phyloP scores from a whole-genome alignment of 2,797 vertebrate genomes.

The Kryptopterus vitreolus region DNA sequence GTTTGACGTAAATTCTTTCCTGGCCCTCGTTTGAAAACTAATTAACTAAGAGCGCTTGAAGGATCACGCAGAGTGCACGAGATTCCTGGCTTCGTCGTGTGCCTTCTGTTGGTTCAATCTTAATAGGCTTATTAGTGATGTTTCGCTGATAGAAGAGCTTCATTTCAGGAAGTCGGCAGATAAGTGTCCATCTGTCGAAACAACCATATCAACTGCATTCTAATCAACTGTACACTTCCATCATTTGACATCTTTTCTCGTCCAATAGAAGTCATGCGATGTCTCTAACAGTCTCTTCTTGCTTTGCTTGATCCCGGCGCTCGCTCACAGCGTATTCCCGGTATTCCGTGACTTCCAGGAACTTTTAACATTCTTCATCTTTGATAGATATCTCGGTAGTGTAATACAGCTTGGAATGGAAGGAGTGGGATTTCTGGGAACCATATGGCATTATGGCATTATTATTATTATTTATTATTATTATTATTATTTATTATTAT shows the following conservation, averaged over 20 bases:
- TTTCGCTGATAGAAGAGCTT: conserved; percentile 28
- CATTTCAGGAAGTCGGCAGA: conserved; percentile 22
- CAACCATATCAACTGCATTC: conserved; percentile 15
- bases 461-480: too few species aligned
- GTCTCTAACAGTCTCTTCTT: conserved; percentile 26
- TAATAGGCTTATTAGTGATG: conserved; percentile 43
- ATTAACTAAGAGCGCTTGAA: conserved; percentile 24
- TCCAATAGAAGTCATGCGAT: background rate
- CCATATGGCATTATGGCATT: too few species aligned
- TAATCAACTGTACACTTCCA: conserved; percentile 10
- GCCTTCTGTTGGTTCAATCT: conserved; percentile 32
- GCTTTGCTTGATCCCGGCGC: conserved; percentile 8
- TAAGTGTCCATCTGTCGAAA: conserved; percentile 34
- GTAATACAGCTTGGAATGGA: conserved; percentile 20
- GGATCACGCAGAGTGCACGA: conserved; percentile 10
- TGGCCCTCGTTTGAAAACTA: conserved; percentile 11
- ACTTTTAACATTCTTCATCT: conserved; percentile 22
- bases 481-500: too few species aligned
- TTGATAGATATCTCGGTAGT: conserved; percentile 3
- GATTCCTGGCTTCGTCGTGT: conserved; percentile 31
- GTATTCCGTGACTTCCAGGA: background rate
- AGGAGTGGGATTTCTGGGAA: too few species aligned
- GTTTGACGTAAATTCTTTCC: conserved; percentile 29
- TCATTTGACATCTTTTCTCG: background rate
- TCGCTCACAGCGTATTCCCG: conserved; percentile 34